phyloP scores from a whole-genome alignment of 1,140 invertebrate genomes.

The Asbolus verrucosus region DNA sequence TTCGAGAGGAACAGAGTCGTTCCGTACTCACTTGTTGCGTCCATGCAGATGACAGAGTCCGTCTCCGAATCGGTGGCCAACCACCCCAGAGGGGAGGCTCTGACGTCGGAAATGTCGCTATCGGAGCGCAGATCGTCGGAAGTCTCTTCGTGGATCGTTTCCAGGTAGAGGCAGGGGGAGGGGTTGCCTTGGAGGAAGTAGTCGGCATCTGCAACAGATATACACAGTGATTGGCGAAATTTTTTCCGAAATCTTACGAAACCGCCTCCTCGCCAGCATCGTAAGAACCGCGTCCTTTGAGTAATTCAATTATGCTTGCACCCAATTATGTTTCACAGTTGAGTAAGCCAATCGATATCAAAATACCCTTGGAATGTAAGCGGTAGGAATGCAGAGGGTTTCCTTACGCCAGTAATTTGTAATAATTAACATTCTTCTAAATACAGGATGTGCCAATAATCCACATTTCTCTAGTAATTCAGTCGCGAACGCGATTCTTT shows the following conservation, averaged over 20 bases:
- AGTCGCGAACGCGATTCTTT: too few relatives aligned
- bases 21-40: constrained; percentile 63
- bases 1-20: background rate
- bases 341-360: background rate
- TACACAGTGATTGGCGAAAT: too few relatives aligned
- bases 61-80: constrained; percentile 75
- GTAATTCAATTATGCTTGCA: background rate
- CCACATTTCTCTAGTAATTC: too few relatives aligned
- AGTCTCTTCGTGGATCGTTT: constrained; percentile 82
- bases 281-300: background rate
- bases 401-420: background rate
- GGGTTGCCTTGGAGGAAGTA: constrained; percentile 60
- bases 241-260: too few relatives aligned
- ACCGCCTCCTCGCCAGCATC: too few relatives aligned
- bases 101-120: constrained; percentile 68
- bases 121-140: constrained; percentile 82
- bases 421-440: background rate
- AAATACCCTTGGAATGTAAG: constrained; percentile 6
- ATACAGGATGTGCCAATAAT: background rate
- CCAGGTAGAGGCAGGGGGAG: constrained; percentile 72
- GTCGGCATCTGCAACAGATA: constrained; percentile 67
- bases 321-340: background rate
- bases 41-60: constrained; percentile 68
- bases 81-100: constrained; percentile 67
- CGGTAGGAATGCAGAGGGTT: background rate